These are phyloP conservation scores for Teleiodes luculella DNA, from an alignment of 2,888 invertebrate genomes.

Conservation along the genomic window DNA sequence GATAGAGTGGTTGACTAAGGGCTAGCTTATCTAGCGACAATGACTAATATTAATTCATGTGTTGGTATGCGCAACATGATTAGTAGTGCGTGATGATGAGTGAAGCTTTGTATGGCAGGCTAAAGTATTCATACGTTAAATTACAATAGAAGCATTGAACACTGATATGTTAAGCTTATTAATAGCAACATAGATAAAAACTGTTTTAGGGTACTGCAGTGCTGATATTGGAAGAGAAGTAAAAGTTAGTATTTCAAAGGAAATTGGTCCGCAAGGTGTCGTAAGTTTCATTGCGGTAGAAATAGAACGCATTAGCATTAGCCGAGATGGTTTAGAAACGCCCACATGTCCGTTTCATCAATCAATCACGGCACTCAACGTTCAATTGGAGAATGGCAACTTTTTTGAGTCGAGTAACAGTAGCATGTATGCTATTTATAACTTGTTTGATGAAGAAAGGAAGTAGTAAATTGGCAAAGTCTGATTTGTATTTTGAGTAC, in stretches of 20 bases:
- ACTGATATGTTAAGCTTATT: background rate
- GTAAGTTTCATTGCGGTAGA: slow-evolving; percentile 28
- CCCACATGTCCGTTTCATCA: slow-evolving; percentile 46
- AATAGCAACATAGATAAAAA: background rate
- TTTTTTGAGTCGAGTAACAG: background rate
- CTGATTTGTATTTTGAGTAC: no score
- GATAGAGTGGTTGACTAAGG: slow-evolving; percentile 41
- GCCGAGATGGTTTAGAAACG: slow-evolving; percentile 37
- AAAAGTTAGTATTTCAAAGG: slow-evolving; percentile 4
- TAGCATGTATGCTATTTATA: background rate
- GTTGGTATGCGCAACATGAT: slow-evolving; percentile 20
- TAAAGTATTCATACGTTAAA: slow-evolving; percentile 12
- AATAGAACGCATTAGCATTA: slow-evolving; percentile 42
- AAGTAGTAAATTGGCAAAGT: no score
- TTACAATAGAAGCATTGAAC: slow-evolving; percentile 7
- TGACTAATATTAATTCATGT: slow-evolving; percentile 37
- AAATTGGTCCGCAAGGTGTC: slow-evolving; percentile 4
- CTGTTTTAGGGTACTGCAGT: background rate
- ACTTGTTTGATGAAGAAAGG: background rate
- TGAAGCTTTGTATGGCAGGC: slow-evolving; percentile 9
- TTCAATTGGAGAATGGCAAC: slow-evolving; percentile 26
- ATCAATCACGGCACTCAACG: slow-evolving; percentile 48
- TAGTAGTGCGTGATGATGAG: slow-evolving; percentile 24
- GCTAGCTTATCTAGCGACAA: slow-evolving; percentile 45
- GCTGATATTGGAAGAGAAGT: background rate